Evolutionary conservation across 2,888 invertebrate species (phyloP).

Genomic region (Megaustenia siamemsis): DNA sequence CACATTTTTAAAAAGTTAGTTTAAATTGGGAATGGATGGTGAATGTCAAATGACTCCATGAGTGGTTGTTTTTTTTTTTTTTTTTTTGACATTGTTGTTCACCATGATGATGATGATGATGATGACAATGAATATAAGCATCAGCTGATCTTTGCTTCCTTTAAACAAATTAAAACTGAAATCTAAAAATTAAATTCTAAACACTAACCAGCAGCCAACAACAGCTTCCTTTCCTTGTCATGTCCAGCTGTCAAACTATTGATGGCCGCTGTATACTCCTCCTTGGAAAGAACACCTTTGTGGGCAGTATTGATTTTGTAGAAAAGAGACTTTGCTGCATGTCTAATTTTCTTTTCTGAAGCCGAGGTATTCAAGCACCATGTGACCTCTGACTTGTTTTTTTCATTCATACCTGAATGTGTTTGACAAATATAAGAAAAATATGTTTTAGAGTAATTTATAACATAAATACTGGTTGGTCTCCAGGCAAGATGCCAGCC

Average conservation of each 20-base stretch:
- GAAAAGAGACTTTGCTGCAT: conserved; percentile 92
- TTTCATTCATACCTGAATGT: conserved; percentile 85
- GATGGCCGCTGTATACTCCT: conserved; percentile 82
- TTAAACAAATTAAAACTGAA: conserved; percentile 86
- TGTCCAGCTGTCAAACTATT: conserved; percentile 69
- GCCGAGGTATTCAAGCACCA: conserved; percentile 91
- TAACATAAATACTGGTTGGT: too few species aligned
- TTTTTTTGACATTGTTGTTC: too few species aligned
- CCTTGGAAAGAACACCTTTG: conserved; percentile 83
- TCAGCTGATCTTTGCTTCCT: conserved; percentile 87
- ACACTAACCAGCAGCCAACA: conserved; percentile 74
- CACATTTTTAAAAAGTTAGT: too few species aligned
- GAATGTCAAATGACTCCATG: too few species aligned
- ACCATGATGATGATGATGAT: conserved; percentile 85
- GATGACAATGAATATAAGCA: conserved; percentile 91
- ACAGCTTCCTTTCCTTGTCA: conserved; percentile 70
- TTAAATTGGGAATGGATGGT: too few species aligned
- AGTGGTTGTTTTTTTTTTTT: too few species aligned
- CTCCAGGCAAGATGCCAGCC: too few species aligned
- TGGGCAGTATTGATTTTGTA: conserved; percentile 85
- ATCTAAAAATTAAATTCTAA: too few species aligned
- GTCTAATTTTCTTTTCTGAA: conserved; percentile 91
- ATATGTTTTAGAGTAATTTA: neutral
- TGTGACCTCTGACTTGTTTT: conserved; percentile 87
- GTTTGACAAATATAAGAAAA: neutral